phyloP scores from a whole-genome alignment of 2,113 vertebrate genomes.

The Callochromis pleurospilus region DNA sequence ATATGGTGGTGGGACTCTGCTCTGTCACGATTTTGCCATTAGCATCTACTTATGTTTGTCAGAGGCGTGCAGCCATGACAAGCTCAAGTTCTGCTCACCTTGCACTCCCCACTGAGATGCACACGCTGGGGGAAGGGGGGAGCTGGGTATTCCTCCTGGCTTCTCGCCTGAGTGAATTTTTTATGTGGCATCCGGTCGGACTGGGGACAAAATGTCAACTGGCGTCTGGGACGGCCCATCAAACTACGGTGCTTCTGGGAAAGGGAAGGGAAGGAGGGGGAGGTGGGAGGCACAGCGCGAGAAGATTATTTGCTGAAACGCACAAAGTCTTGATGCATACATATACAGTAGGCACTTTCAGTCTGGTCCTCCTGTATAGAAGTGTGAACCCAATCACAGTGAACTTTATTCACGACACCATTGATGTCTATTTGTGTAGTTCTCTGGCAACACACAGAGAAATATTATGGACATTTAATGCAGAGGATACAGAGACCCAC shows the following conservation, averaged over 20 bases:
- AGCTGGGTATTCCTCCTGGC: constrained; percentile 82
- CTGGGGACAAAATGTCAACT: constrained; percentile 89
- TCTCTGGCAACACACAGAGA: not conserved
- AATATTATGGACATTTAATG: not conserved
- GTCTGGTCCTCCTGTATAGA: not conserved
- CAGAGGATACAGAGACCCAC: not conserved
- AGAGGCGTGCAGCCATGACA: constrained; percentile 98
- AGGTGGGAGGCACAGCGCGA: constrained; percentile 20
- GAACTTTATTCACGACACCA: not conserved
- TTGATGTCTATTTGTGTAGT: not conserved
- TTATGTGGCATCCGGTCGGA: constrained; percentile 87
- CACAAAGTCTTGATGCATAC: not conserved
- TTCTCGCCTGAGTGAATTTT: constrained; percentile 83
- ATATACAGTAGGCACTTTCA: not conserved
- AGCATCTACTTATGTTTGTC: constrained; percentile 99
- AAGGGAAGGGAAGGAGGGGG: constrained; percentile 20
- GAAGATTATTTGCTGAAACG: constrained; percentile 35
- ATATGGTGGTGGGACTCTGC: constrained; percentile 99
- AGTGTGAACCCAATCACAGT: accelerated
- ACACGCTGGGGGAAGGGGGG: constrained; percentile 75
- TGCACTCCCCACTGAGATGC: constrained; percentile 85
- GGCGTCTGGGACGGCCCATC: constrained; percentile 80
- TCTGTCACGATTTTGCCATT: constrained; percentile 99
- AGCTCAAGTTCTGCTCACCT: constrained; percentile 97
- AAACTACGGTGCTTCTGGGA: constrained; percentile 69